A percentile compares a stretch with the other conserved stretches of the same genome.
phyloP scores from a whole-genome alignment of 2,888 invertebrate genomes.

The Torymus tubicola region DNA sequence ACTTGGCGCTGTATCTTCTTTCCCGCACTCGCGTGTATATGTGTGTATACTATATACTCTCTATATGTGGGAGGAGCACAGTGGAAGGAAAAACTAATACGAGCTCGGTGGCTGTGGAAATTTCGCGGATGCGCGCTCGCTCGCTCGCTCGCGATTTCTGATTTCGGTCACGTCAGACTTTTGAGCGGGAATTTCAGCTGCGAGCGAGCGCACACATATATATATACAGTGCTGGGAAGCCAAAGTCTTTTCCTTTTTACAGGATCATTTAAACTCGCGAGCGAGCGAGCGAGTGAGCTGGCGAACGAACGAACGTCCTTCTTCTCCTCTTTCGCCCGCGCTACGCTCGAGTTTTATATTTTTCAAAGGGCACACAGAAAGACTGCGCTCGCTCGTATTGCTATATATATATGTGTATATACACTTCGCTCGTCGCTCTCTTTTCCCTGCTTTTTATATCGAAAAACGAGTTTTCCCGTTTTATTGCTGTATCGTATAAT shows the following conservation, averaged over 20 bases:
- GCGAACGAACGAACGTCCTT: slow-evolving; percentile 17
- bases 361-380: slow-evolving; percentile 51
- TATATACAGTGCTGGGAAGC: too few species aligned
- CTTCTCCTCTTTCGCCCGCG: slow-evolving; percentile 5
- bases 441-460: slow-evolving; percentile 53
- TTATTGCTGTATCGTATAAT: slow-evolving; percentile 56
- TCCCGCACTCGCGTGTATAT: too few species aligned
- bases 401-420: neutral
- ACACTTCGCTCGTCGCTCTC: too few species aligned
- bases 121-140: slow-evolving; percentile 21
- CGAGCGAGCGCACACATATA: too few species aligned
- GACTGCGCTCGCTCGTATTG: slow-evolving; percentile 14
- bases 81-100: slow-evolving; percentile 40
- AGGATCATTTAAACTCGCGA: slow-evolving; percentile 54
- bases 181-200: slow-evolving; percentile 29
- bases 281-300: slow-evolving; percentile 13
- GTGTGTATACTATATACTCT: too few species aligned
- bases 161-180: slow-evolving; percentile 56
- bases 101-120: slow-evolving; percentile 19
- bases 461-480: slow-evolving; percentile 56
- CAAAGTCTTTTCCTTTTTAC: slow-evolving; percentile 49
- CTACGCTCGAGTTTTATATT: slow-evolving; percentile 52
- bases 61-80: too few species aligned
- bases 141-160: slow-evolving; percentile 35
- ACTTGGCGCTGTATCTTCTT: slow-evolving; percentile 10